These are phyloP conservation scores for Glyphotaelius pellucidus DNA, from an alignment of 2,888 invertebrate species.

Conservation along the genomic window DNA sequence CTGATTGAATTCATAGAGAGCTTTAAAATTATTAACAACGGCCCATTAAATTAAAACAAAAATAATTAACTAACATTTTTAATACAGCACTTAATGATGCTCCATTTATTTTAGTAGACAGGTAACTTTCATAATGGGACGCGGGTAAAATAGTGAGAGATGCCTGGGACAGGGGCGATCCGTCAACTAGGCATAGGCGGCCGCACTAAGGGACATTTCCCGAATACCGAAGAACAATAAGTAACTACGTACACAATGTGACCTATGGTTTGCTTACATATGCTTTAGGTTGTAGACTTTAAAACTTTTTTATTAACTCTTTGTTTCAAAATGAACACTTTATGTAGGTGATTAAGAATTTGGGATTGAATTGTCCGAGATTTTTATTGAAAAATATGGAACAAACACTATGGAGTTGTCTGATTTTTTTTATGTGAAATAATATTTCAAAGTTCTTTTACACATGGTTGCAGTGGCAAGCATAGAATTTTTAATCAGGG, in stretches of 20 bases:
- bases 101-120: constrained; percentile 66
- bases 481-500: too few species aligned
- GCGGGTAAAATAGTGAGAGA: constrained; percentile 56
- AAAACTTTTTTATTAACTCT: too few species aligned
- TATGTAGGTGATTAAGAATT: too few species aligned
- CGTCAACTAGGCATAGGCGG: constrained; percentile 48
- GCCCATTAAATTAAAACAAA: constrained; percentile 65
- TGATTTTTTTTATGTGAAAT: too few species aligned
- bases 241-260: background rate
- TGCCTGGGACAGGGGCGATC: constrained; percentile 49
- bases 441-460: too few species aligned
- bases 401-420: too few species aligned
- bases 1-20: constrained; percentile 55
- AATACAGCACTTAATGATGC: constrained; percentile 65
- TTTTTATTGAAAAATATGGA: too few species aligned
- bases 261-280: background rate
- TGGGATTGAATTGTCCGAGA: too few species aligned
- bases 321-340: too few species aligned
- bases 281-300: too few species aligned
- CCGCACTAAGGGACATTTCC: constrained; percentile 31
- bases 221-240: background rate
- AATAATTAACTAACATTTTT: constrained; percentile 66
- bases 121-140: constrained; percentile 63
- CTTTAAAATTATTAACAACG: constrained; percentile 61
- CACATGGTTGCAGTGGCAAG: too few species aligned